Evolutionary conservation across 2,888 invertebrate species (phyloP), one percentile per base, ranked within the genome.

Genomic region (Phengaris arion): DNA sequence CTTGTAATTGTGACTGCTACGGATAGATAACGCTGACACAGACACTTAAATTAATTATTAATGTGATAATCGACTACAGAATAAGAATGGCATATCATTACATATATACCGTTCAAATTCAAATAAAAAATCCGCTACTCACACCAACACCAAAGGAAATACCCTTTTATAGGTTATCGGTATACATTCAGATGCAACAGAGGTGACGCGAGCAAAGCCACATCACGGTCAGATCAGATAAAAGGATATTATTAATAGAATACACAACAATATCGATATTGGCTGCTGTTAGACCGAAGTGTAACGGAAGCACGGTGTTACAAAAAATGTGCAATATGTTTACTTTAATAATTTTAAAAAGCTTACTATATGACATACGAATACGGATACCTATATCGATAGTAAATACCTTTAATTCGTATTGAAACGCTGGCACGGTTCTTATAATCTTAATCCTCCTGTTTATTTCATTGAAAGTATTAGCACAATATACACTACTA

Each of bases 181-280:
- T 51, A 15, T 54, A 72, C 72, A 54, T 72, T 72, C 52, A 70
- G 70, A 54, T 35, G 54, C 52, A 72, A 52, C 72, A 54, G 72
- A 52, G 52, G 72, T 68, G 72, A 77, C 76, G 78, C 75, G 77
- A 78, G 77, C 76, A 75, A 68, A 76, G 57, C 74, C 75, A 51
- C 48, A 52, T 74, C 55, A 76, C 76, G 78, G 76, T 70, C 74
- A 68, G 83, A 81, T 82, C 79, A 84, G 79, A 81, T 81, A 79
- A 74, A 75, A 73, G 79, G 80, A 81, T 81, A 80, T 82, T 87
- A 87, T 86, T 87, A 87, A 86, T 87, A 87, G 84, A 84, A 86
- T 85, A 83, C 77, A 79, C 82, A 83, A 84, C 86, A 85, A 81
- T 81, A 78, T 79, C 78, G 78, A 80, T 81, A 82, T 82, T 82